Percentiles rank a stretch among this genome's conserved stretches.
phyloP scores from a whole-genome alignment of 2,888 invertebrate genomes.

The Spisula solida region DNA sequence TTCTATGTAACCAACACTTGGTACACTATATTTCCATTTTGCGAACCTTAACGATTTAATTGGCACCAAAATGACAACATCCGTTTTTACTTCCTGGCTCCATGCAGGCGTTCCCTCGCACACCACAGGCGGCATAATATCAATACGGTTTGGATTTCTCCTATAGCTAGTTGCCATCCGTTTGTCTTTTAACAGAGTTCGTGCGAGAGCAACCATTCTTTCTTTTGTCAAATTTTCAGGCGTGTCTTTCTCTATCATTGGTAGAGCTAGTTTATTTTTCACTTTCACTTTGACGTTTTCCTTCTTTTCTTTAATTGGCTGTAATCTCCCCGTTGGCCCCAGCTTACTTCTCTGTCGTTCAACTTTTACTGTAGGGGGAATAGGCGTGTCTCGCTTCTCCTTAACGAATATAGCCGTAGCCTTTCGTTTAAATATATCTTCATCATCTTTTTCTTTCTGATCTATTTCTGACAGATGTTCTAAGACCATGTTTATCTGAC shows the following conservation, averaged over 20 bases:
- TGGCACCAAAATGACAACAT: slow-evolving; percentile 61
- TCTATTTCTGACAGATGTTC: slow-evolving; percentile 63
- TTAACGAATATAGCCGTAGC: slow-evolving; percentile 49
- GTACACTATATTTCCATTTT: slow-evolving; percentile 58
- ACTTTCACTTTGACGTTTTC: slow-evolving; percentile 2
- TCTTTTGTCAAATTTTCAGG: slow-evolving; percentile 66
- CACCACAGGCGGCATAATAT: slow-evolving; percentile 59
- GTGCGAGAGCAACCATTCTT: slow-evolving; percentile 59
- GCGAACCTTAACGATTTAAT: slow-evolving; percentile 65
- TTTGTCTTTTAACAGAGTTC: slow-evolving; percentile 65
- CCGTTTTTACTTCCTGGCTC: slow-evolving; percentile 59
- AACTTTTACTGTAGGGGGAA: slow-evolving; percentile 51
- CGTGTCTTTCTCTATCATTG: slow-evolving; percentile 47
- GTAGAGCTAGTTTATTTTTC: neutral
- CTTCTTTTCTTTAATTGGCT: slow-evolving; percentile 62
- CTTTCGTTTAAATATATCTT: slow-evolving; percentile 61
- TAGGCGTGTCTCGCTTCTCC: slow-evolving; percentile 67
- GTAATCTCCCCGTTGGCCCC: slow-evolving; percentile 37
- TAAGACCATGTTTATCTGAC: slow-evolving; percentile 67
- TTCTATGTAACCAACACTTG: slow-evolving; percentile 61
- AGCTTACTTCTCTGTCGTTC: slow-evolving; percentile 61
- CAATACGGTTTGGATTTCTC: slow-evolving; percentile 64
- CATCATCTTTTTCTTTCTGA: slow-evolving; percentile 54
- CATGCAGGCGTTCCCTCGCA: slow-evolving; percentile 67
- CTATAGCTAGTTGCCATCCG: slow-evolving; percentile 57